Evolutionary conservation across 2,888 invertebrate genomes (phyloP).

Genomic region (Drosophila lutescens): DNA sequence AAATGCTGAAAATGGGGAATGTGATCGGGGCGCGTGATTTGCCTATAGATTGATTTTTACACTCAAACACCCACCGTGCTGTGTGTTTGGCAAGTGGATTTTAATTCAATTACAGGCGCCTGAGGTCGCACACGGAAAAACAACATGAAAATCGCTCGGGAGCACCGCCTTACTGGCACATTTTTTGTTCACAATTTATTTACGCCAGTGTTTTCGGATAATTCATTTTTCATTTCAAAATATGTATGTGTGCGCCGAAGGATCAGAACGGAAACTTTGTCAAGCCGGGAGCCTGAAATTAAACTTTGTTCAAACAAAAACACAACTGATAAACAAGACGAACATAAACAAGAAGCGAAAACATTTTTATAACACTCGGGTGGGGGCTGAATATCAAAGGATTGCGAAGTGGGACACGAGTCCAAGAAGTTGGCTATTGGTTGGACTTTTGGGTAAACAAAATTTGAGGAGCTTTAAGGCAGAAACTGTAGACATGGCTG

Average conservation of each 20-base stretch:
- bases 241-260: slow-evolving; percentile 38
- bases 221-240: slow-evolving; percentile 57
- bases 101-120: slow-evolving; percentile 50
- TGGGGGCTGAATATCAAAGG: slow-evolving; percentile 18
- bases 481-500: not conserved
- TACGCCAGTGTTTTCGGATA: slow-evolving; percentile 32
- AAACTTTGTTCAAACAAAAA: slow-evolving; percentile 52
- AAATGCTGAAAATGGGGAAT: not conserved
- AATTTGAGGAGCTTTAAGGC: not conserved
- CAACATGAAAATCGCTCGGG: too few relatives aligned
- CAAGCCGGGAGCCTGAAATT: slow-evolving; percentile 60
- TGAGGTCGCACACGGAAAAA: not conserved
- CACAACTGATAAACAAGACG: slow-evolving; percentile 39
- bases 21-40: slow-evolving; percentile 58
- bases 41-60: slow-evolving; percentile 61
- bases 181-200: slow-evolving; percentile 23
- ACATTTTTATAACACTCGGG: slow-evolving; percentile 24
- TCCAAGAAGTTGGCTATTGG: slow-evolving; percentile 1
- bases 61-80: slow-evolving; percentile 17
- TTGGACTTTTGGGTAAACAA: slow-evolving; percentile 2
- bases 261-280: slow-evolving; percentile 54
- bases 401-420: not conserved
- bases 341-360: slow-evolving; percentile 42
- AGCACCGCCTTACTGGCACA: not conserved
- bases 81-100: slow-evolving; percentile 43